Conservation (phyloP, 2,797 vertebrate species). For the Manis pentadactyla region DNA sequence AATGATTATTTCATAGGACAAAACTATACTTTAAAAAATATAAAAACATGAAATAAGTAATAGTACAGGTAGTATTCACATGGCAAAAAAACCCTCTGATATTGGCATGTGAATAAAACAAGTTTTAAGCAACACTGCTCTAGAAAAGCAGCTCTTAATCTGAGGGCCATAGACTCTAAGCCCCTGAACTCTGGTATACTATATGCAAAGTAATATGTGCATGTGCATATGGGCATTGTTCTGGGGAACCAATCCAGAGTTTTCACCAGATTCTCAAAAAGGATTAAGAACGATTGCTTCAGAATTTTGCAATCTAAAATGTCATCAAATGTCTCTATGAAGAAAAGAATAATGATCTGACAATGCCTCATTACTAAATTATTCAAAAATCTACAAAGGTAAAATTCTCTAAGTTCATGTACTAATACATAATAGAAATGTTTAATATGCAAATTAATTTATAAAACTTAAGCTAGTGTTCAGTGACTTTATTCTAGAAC, state of each 20-base stretch:
- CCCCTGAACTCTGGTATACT: background rate
- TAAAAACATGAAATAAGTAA: conserved; percentile 2
- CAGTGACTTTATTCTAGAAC: background rate
- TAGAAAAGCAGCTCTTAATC: background rate
- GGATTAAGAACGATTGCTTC: background rate
- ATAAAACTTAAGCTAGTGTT: background rate
- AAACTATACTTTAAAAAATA: conserved; percentile 32
- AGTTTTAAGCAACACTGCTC: background rate
- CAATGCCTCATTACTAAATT: background rate
- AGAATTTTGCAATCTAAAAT: background rate
- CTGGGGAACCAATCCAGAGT: background rate
- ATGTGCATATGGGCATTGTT: background rate
- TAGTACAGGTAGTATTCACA: background rate
- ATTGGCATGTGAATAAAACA: background rate
- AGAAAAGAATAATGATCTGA: background rate
- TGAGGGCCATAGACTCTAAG: background rate
- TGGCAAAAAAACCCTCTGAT: background rate
- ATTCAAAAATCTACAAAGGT: conserved; percentile 26
- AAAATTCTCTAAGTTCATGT: background rate
- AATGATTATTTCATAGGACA: background rate
- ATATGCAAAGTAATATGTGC: background rate
- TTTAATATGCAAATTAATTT: background rate
- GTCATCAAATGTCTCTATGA: background rate
- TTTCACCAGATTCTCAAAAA: conserved; percentile 26
- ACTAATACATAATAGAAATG: background rate